phyloP scores from a whole-genome alignment of 2,113 vertebrate genomes.

The Diphyllodes magnificus region DNA sequence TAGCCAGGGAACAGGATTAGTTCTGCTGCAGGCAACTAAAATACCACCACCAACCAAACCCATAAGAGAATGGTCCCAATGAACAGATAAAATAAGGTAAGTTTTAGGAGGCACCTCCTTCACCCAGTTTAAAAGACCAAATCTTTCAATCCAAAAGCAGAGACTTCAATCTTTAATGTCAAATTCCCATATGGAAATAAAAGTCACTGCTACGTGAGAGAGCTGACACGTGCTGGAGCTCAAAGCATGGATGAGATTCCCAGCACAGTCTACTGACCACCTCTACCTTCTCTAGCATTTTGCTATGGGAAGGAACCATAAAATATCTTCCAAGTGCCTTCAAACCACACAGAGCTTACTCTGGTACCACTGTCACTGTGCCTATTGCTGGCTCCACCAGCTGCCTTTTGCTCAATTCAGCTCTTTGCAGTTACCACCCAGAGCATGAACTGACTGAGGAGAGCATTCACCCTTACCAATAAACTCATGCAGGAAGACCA shows the following conservation, averaged over 20 bases:
- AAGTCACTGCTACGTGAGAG: neutral
- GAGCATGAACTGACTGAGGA: neutral
- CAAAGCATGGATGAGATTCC: neutral
- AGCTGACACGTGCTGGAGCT: fast-evolving
- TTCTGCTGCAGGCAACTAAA: neutral
- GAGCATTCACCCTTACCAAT: conserved; percentile 80
- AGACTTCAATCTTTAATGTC: neutral
- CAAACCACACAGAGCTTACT: neutral
- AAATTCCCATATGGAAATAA: neutral
- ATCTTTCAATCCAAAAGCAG: neutral
- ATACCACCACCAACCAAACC: neutral
- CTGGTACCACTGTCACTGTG: neutral
- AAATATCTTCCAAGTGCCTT: neutral
- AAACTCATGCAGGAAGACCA: conserved; percentile 94
- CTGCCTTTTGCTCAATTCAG: neutral
- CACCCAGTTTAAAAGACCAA: neutral
- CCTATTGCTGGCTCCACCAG: neutral
- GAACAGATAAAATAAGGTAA: neutral
- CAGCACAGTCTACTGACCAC: neutral
- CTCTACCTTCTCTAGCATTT: neutral
- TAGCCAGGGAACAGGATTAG: neutral
- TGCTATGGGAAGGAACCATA: neutral
- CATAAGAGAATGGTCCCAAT: neutral
- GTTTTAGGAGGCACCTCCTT: neutral
- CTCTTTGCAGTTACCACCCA: neutral